phyloP scores from a whole-genome alignment of 2,888 invertebrate species.

The Eremobia ochroleuca region DNA sequence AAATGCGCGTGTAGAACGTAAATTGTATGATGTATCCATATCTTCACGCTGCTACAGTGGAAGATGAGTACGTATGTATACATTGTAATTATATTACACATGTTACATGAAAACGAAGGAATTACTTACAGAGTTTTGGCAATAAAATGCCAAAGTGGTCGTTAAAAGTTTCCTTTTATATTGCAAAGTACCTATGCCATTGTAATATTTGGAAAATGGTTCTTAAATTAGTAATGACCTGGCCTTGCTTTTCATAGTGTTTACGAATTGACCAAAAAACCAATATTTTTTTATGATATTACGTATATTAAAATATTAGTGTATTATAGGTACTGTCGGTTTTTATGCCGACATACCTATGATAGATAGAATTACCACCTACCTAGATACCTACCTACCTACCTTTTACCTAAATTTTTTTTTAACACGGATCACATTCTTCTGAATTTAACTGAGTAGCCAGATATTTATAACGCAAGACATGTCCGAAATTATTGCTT shows the following conservation, averaged over 20 bases:
- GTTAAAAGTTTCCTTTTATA: slow-evolving; percentile 12
- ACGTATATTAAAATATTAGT: not conserved
- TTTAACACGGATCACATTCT: not conserved
- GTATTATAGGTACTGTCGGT: not conserved
- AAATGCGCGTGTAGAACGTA: slow-evolving; percentile 52
- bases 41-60: slow-evolving; percentile 13
- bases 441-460: not conserved
- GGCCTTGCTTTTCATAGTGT: not conserved
- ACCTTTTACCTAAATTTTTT: too few species aligned
- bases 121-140: not conserved
- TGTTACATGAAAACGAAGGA: slow-evolving; percentile 6
- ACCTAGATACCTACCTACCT: too few species aligned
- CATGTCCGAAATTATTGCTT: not conserved
- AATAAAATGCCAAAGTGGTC: not conserved
- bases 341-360: not conserved
- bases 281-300: not conserved
- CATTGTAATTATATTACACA: slow-evolving; percentile 13
- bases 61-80: slow-evolving; percentile 25
- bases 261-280: too few species aligned
- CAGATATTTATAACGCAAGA: not conserved
- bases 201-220: not conserved
- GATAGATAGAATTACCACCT: too few species aligned
- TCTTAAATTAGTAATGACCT: not conserved
- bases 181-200: not conserved
- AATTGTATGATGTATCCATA: slow-evolving; percentile 34